A percentile compares a stretch with the other conserved stretches of the same genome.
Evolutionary conservation across 2,797 vertebrate species (phyloP).

Genomic region (Calcarius lapponicus): DNA sequence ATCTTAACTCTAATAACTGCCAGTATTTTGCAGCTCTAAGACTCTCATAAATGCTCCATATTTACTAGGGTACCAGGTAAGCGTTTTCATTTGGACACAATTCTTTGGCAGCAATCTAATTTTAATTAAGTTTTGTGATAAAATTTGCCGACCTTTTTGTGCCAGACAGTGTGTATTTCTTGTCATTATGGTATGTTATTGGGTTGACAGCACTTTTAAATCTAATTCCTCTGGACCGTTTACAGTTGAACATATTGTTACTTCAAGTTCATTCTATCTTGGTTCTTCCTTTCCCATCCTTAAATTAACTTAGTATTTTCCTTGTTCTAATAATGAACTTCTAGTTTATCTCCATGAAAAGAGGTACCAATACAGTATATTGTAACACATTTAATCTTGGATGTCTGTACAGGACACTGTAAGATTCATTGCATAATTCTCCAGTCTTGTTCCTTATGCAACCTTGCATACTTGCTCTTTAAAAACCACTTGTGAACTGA

Average conservation of each 20-base stretch:
- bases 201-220: neutral
- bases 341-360: neutral
- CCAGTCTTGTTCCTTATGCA: neutral
- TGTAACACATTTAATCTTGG: neutral
- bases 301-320: neutral
- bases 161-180: neutral
- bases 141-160: neutral
- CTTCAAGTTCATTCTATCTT: neutral
- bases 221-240: neutral
- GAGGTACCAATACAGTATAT: neutral
- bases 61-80: neutral
- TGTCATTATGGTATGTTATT: neutral
- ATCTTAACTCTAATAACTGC: neutral
- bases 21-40: neutral
- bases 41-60: neutral
- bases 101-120: neutral
- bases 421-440: neutral
- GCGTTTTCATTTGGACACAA: neutral
- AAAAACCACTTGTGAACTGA: neutral
- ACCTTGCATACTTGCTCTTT: neutral
- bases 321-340: neutral
- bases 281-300: neutral
- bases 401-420: neutral
- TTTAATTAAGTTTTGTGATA: neutral
- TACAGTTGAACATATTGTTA: neutral